Base-by-base conservation (phyloP, 1,140 invertebrate genomes). In the Drosophila aff. region DNA sequence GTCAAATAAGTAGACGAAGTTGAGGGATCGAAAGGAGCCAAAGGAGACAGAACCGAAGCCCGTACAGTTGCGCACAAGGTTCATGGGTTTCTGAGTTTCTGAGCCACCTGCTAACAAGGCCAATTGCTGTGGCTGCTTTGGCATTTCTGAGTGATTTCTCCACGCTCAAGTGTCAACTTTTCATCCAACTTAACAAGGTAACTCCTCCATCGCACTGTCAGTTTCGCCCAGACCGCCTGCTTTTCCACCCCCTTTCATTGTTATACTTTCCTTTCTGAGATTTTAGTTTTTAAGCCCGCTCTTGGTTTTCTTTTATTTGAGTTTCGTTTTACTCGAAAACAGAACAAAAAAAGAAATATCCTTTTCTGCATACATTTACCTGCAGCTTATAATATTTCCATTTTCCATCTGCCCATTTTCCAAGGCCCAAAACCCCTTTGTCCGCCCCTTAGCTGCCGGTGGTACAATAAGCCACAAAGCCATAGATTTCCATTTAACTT, bases 401-500 rank as follows among this genome's bases (percentile, higher is more conserved):
- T 73, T 73, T 73, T 66, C 31, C 55, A 66, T 61, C 58, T 38
- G 53, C 40, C 40, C 58, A 33, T 59, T 43, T 43, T 7, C 31
- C 58, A 47, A 21, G 16, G 36, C 52, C 53, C 21, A 61, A 62
- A 71, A 52, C 71, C 71, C 71, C 68, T 60, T 52, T 50, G 26
- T 71, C 49, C 11, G 23, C 21, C 50, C 7, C 13, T 38, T 8
- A 31, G 23, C 36, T 23, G 21, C 21, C 21, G 21, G 53, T 23
- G 4, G 53, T 57, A 57, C 53, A 57, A 57, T 83, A 87, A 80
- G 84, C 82, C 84, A 59, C 76, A 86, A 86, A 89, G 84, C 84
- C 80, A 86, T 86, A 86, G 83, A 86, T 87, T 86, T 86, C 76
- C 83, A 86, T 86, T 86, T 87, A 86, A 82, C 76, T 83, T 82